Percentiles rank a stretch among this genome's conserved stretches.
phyloP scores from a whole-genome alignment of 2,888 invertebrate species.

The Coenonympha arcania region DNA sequence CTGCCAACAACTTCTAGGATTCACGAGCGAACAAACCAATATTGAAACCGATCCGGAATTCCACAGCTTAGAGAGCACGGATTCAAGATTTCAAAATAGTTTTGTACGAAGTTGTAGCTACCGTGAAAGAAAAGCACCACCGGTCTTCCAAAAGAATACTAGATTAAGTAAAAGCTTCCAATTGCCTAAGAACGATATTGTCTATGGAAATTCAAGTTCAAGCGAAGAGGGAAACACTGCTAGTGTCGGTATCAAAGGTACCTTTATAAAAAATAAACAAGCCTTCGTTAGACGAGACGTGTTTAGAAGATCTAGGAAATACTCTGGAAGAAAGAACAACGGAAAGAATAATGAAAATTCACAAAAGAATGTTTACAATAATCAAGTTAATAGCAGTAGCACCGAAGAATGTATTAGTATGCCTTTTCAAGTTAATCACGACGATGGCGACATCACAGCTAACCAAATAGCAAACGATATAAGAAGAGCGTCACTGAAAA shows the following conservation, averaged over 20 bases:
- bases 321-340: constrained; percentile 64
- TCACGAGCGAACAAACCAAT: constrained; percentile 71
- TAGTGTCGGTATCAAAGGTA: constrained; percentile 61
- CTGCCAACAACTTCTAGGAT: constrained; percentile 67
- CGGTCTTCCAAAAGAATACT: constrained; percentile 71
- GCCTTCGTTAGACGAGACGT: constrained; percentile 68
- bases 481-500: constrained; percentile 71
- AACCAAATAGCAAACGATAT: constrained; percentile 74
- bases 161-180: constrained; percentile 71
- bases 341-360: constrained; percentile 51
- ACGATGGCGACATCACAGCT: constrained; percentile 71
- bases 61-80: constrained; percentile 69
- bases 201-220: constrained; percentile 67
- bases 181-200: constrained; percentile 61
- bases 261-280: constrained; percentile 76
- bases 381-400: constrained; percentile 60
- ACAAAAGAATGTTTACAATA: constrained; percentile 50
- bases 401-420: constrained; percentile 65
- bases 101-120: constrained; percentile 70
- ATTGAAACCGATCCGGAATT: constrained; percentile 72
- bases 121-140: constrained; percentile 67
- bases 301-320: constrained; percentile 67
- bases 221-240: constrained; percentile 68
- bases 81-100: constrained; percentile 65
- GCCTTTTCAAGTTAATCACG: constrained; percentile 71